Percentiles rank a stretch among this genome's conserved stretches.
Evolutionary conservation across 30 jellyfish, hydroid and myxozoan species (phyloP).

Genomic region (Aurelia aurita): DNA sequence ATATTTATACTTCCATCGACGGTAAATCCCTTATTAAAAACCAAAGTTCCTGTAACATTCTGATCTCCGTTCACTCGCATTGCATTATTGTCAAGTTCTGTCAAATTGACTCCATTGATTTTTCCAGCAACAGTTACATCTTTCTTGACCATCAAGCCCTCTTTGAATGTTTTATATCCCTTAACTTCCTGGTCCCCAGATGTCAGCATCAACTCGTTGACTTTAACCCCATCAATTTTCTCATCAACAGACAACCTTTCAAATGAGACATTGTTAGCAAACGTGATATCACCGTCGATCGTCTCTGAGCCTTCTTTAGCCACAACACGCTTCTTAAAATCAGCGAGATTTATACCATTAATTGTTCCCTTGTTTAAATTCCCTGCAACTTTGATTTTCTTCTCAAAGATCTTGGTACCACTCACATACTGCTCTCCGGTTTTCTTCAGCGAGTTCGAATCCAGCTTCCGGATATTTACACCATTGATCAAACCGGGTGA

Average conservation of each 20-base stretch:
- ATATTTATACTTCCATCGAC: constrained; percentile 56
- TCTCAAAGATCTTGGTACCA: constrained; percentile 39
- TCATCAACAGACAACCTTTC: constrained; percentile 35
- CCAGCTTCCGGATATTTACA: constrained; percentile 55
- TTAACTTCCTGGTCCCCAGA: constrained; percentile 64
- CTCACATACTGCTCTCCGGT: constrained; percentile 62
- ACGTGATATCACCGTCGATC: constrained; percentile 58
- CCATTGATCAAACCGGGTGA: constrained; percentile 79
- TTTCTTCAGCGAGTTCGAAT: constrained; percentile 57
- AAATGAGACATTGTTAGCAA: constrained; percentile 28
- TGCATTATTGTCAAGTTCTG: constrained; percentile 38
- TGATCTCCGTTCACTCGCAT: constrained; percentile 74
- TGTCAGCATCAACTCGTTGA: constrained; percentile 58
- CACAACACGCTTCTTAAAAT: constrained; percentile 51
- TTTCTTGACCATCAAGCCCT: not conserved
- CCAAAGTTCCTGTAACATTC: constrained; percentile 55
- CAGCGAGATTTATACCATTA: constrained; percentile 52
- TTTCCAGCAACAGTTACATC: constrained; percentile 38
- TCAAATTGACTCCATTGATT: constrained; percentile 69
- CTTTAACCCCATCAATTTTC: constrained; percentile 41
- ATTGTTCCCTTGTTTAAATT: constrained; percentile 27
- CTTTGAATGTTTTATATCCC: constrained; percentile 53
- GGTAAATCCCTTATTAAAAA: constrained; percentile 52
- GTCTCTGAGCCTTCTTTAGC: constrained; percentile 26
- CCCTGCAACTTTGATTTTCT: constrained; percentile 40